phyloP scores from a whole-genome alignment of 2,113 vertebrate species.

The Myiagra hebetior region DNA sequence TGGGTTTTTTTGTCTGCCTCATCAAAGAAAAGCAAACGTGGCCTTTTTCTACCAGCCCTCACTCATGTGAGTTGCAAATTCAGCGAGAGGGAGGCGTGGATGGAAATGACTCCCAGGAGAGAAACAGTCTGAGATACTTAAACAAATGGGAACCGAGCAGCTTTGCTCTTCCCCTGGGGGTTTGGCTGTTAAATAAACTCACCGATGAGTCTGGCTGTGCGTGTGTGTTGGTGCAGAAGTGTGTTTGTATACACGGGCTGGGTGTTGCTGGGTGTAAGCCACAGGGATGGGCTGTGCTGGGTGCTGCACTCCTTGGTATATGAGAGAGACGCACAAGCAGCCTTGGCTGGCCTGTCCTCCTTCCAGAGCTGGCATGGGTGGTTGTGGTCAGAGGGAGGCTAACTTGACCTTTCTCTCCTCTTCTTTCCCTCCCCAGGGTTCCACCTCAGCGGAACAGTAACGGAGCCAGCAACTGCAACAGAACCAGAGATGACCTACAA shows the following conservation, averaged over 20 bases:
- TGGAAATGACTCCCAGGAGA: constrained; percentile 46
- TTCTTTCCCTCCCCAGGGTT: constrained; percentile 80
- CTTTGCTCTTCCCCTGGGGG: not conserved
- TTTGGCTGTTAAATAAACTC: constrained; percentile 43
- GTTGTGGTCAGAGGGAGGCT: not conserved
- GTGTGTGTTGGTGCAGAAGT: not conserved
- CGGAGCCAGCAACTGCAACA: constrained; percentile 83
- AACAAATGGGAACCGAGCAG: constrained; percentile 19
- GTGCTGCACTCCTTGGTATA: not conserved
- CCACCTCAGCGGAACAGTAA: constrained; percentile 96
- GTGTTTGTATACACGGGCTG: not conserved
- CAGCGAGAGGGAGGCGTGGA: not conserved
- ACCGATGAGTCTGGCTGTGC: not conserved
- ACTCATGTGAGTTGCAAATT: constrained; percentile 14
- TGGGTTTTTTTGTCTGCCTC: not conserved
- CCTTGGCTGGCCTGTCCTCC: not conserved
- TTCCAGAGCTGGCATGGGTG: not conserved
- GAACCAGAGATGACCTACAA: constrained; percentile 93
- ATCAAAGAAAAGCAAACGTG: constrained; percentile 5
- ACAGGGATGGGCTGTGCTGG: not conserved
- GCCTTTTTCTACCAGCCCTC: not conserved
- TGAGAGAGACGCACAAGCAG: not conserved
- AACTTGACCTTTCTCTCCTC: not conserved
- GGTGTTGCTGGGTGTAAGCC: not conserved
- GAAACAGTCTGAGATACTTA: constrained; percentile 33